A percentile compares a stretch with the other conserved stretches of the same genome.
These are phyloP conservation scores for Nixonia krombeini DNA, from an alignment of 1,140 invertebrate genomes.

Conservation along the genomic window DNA sequence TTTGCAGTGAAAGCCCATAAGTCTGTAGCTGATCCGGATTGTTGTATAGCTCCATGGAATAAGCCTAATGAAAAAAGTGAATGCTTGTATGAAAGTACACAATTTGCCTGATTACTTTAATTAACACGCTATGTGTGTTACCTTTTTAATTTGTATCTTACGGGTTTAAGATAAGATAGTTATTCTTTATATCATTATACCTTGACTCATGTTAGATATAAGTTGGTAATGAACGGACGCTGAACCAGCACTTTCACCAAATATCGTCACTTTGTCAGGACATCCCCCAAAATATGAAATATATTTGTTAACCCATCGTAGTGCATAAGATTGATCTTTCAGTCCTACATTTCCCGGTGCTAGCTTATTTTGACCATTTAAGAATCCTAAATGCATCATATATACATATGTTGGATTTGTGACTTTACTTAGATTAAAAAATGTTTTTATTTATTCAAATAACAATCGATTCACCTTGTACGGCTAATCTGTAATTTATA, in stretches of 20 bases:
- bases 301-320: conserved; percentile 82
- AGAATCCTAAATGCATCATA: conserved; percentile 71
- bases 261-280: conserved; percentile 77
- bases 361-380: conserved; percentile 76
- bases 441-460: background rate
- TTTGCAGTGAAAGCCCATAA: conserved; percentile 80
- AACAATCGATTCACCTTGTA: conserved; percentile 72
- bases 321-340: conserved; percentile 81
- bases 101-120: no score
- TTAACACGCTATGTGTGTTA: no score
- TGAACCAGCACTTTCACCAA: conserved; percentile 80
- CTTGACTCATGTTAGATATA: conserved; percentile 76
- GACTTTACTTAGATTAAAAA: background rate
- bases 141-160: no score
- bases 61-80: conserved; percentile 64
- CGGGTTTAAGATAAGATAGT: no score
- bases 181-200: background rate
- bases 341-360: conserved; percentile 82
- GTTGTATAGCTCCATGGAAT: conserved; percentile 79
- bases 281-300: conserved; percentile 84
- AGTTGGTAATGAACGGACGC: conserved; percentile 78
- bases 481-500: conserved; percentile 78
- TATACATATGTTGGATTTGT: background rate
- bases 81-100: no score
- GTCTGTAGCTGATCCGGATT: conserved; percentile 83